Conservation (phyloP, 2,888 invertebrate species). For the Morpho deidamia region DNA sequence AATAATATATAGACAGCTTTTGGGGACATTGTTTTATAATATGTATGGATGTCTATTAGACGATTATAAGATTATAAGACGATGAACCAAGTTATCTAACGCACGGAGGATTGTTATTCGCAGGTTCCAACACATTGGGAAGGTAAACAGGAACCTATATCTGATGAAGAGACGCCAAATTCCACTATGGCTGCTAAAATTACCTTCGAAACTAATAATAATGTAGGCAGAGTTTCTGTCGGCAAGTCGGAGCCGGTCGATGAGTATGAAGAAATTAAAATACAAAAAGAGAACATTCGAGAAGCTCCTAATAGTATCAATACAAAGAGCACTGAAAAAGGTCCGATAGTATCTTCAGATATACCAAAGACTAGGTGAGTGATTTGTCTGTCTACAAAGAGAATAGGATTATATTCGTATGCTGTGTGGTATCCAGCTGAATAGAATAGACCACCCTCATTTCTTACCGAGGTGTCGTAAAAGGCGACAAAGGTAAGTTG, state of each 20-base stretch:
- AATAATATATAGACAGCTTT: too few relatives aligned
- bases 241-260: conserved; percentile 45
- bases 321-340: not conserved
- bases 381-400: too few relatives aligned
- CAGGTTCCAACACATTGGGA: conserved; percentile 38
- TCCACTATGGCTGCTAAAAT: conserved; percentile 24
- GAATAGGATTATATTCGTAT: too few relatives aligned
- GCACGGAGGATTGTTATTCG: not conserved
- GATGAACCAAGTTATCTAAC: too few relatives aligned
- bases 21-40: too few relatives aligned
- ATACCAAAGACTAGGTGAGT: not conserved
- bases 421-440: too few relatives aligned
- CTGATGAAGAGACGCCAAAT: conserved; percentile 44
- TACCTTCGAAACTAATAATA: conserved; percentile 21
- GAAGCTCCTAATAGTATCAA: not conserved
- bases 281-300: not conserved
- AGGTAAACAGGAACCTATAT: conserved; percentile 50
- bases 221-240: conserved; percentile 28
- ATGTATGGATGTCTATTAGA: too few relatives aligned
- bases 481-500: too few relatives aligned
- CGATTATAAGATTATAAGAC: too few relatives aligned
- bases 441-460: too few relatives aligned
- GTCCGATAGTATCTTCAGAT: not conserved
- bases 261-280: not conserved
- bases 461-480: too few relatives aligned